Evolutionary conservation across 2,888 invertebrate species (phyloP).

Genomic region (Nephrocerus scutellatus): DNA sequence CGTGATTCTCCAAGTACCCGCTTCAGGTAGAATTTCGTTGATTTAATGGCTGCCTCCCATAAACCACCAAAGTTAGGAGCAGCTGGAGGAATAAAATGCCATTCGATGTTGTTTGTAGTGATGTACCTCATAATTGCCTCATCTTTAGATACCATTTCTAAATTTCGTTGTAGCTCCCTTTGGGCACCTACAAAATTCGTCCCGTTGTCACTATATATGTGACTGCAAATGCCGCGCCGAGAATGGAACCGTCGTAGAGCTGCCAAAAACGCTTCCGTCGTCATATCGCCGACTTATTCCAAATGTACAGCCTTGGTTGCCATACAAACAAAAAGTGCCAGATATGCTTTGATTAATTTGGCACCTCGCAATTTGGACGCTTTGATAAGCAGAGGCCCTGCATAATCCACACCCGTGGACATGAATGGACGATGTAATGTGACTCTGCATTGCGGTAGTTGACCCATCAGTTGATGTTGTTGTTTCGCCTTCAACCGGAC

Average conservation of each 20-base stretch:
- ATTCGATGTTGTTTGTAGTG: slow-evolving; percentile 4
- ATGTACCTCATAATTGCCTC: not conserved
- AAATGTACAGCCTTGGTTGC: slow-evolving; percentile 16
- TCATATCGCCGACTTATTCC: slow-evolving; percentile 13
- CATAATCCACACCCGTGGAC: slow-evolving; percentile 13
- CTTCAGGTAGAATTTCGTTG: slow-evolving; percentile 7
- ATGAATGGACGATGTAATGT: slow-evolving; percentile 7
- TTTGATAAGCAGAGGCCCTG: slow-evolving; percentile 15
- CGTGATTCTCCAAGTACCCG: slow-evolving; percentile 7
- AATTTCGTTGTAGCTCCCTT: not conserved
- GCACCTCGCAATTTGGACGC: slow-evolving; percentile 4
- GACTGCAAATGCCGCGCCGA: slow-evolving; percentile 4
- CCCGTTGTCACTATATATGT: slow-evolving; percentile 12
- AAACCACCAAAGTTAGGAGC: slow-evolving; percentile 14
- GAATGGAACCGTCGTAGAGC: slow-evolving; percentile 8
- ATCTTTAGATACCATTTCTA: not conserved
- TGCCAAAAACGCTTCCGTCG: slow-evolving; percentile 10
- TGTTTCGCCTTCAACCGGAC: slow-evolving; percentile 2
- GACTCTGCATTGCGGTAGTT: slow-evolving; percentile 9
- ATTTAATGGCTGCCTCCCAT: slow-evolving; percentile 9
- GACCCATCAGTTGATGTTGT: slow-evolving; percentile 13
- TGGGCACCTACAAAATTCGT: slow-evolving; percentile 8
- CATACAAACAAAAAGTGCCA: slow-evolving; percentile 18
- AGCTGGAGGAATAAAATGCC: slow-evolving; percentile 14
- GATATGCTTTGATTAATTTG: slow-evolving; percentile 7